Base-by-base conservation (phyloP, 2,888 invertebrate genomes). In the Bellardia bayeri region DNA sequence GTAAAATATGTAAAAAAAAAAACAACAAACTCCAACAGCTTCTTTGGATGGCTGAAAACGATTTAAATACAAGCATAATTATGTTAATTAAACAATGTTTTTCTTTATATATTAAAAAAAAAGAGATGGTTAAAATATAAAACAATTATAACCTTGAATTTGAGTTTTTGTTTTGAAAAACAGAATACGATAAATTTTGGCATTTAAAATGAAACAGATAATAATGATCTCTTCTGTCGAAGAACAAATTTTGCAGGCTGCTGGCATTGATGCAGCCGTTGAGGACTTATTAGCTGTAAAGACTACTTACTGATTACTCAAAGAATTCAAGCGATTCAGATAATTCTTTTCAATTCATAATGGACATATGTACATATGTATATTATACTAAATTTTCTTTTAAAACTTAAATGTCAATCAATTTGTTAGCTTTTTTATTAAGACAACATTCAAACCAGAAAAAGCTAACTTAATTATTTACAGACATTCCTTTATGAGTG, bases 41-140 rank as follows among this genome's bases (percentile, higher is more conserved):
- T 56, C 58, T 78, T 82, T 86, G 76, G 78, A 78, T 82, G 82
- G 74, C 72, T 78, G 72, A 72, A 82, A 86, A 78, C 86, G 82
- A 85, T 87, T 87, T 84, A 49, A 72, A 66, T 78, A 74, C 68
- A 78, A 87, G 54, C 81, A 82, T 87, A 84, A 86, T 82, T 80
- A 87, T 85, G 78, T 64, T 85, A 87, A 87, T 87, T 82, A 84
- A 81, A 81, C 81, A 81, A 78, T 81, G 16, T 5, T 82, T 63
- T 54, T 71, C 16, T 56, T 61, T 16, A n/a, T 58, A 68, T 49
- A 33, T 51, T 71, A 45, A 56, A 33, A 6, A 33, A 6, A 40
- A 45, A 40, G 13, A 45, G 37, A n/a, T 51, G 51, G 71, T 76
- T 83, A 37, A 76, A 51, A 63, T 79, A 61, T 37, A 40, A 42